phyloP scores from a whole-genome alignment of 1,140 invertebrate species.

The Pseudomyrmex gracilis region DNA sequence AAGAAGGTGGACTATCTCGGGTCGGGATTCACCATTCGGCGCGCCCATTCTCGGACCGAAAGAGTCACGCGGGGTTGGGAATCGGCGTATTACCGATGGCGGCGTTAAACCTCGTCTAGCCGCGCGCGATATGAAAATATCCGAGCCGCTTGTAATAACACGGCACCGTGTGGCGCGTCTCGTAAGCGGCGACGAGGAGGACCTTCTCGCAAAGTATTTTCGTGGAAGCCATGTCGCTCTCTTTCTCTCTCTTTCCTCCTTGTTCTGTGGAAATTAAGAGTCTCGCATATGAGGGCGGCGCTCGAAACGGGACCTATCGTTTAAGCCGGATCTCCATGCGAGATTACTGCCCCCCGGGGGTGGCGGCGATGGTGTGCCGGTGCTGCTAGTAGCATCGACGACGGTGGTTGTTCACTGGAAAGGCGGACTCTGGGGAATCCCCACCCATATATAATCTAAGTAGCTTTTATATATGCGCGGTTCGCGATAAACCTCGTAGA shows the following conservation, averaged over 20 bases:
- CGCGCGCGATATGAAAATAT: conserved; percentile 82
- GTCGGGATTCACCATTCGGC: conserved; percentile 20
- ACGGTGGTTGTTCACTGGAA: conserved; percentile 76
- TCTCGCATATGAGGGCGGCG: conserved; percentile 81
- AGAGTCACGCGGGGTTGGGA: conserved; percentile 57
- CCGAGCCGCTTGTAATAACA: conserved; percentile 79
- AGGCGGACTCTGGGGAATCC: conserved; percentile 78
- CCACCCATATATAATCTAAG: conserved; percentile 79
- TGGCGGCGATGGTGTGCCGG: conserved; percentile 62
- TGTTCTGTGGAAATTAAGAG: conserved; percentile 80
- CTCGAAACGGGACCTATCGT: conserved; percentile 84
- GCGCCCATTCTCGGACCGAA: conserved; percentile 57
- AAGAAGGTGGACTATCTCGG: not conserved
- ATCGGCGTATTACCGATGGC: conserved; percentile 49
- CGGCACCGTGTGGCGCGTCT: conserved; percentile 71
- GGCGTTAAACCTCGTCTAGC: conserved; percentile 80
- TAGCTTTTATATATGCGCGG: conserved; percentile 67
- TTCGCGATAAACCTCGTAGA: conserved; percentile 39
- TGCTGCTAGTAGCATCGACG: conserved; percentile 58
- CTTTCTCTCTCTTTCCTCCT: conserved; percentile 73
- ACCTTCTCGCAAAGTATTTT: conserved; percentile 77
- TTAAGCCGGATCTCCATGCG: conserved; percentile 85
- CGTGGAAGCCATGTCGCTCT: conserved; percentile 77
- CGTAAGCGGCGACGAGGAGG: conserved; percentile 76
- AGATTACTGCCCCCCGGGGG: conserved; percentile 82